Evolutionary conservation across 2,797 vertebrate genomes (phyloP).

Genomic region (Sebastes oblongus): DNA sequence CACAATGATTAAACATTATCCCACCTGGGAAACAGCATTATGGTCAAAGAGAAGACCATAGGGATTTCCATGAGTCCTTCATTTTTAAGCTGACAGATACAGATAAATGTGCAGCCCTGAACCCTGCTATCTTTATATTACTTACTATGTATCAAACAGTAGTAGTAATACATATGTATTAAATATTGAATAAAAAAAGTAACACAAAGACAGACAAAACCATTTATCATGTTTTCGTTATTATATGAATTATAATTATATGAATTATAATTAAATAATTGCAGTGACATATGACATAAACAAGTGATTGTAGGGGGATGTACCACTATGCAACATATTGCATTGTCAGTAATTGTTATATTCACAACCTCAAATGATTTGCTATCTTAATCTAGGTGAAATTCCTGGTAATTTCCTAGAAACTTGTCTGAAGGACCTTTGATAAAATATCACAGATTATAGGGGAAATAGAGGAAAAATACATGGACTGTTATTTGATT

Average conservation of each 20-base stretch:
- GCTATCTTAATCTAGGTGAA: background rate
- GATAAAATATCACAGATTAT: background rate
- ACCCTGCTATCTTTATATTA: background rate
- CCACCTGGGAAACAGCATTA: constrained; percentile 63
- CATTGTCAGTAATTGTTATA: background rate
- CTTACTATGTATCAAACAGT: background rate
- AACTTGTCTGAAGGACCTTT: background rate
- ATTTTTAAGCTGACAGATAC: background rate
- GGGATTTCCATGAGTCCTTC: background rate
- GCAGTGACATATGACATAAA: background rate
- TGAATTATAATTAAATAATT: background rate
- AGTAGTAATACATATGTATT: background rate
- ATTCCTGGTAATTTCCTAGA: background rate
- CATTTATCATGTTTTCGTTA: background rate
- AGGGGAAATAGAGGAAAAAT: too few relatives aligned
- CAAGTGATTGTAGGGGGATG: background rate
- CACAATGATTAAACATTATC: constrained; percentile 49
- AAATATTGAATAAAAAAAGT: background rate
- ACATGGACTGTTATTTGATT: background rate
- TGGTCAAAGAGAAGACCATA: constrained; percentile 15
- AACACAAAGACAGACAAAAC: background rate
- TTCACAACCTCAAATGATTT: background rate
- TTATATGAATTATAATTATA: background rate
- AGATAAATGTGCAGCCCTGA: background rate
- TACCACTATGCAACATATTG: background rate